These are phyloP conservation scores for Siderastrea siderea DNA, from an alignment of 92 coral and sea anemone genomes.

Conservation along the genomic window DNA sequence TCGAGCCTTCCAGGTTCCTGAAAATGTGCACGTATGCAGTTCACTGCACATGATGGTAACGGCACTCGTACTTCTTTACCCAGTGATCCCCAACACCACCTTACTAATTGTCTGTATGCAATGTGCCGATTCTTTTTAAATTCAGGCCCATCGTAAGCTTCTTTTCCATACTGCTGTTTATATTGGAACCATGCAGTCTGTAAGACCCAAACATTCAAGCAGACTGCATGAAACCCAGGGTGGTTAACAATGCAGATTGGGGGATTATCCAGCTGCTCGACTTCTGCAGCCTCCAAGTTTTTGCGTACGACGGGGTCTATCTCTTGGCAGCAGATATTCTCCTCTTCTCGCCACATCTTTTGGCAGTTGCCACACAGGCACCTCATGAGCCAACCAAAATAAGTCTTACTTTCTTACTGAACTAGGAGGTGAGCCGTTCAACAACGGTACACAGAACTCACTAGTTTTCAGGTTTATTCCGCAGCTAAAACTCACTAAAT, in stretches of 20 bases:
- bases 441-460: too few species aligned
- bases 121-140: conserved; percentile 57
- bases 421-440: too few species aligned
- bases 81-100: conserved; percentile 75
- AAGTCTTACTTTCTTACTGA: too few species aligned
- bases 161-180: conserved; percentile 60
- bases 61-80: conserved; percentile 72
- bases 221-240: conserved; percentile 69
- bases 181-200: conserved; percentile 78
- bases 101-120: conserved; percentile 58
- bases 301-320: not conserved
- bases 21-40: conserved; percentile 78
- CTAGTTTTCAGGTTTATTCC: too few species aligned
- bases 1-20: conserved; percentile 66
- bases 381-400: not conserved
- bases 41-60: conserved; percentile 77
- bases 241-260: conserved; percentile 64
- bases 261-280: conserved; percentile 14
- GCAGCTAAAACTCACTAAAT: too few species aligned
- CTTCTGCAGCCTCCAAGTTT: conserved; percentile 35
- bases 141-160: conserved; percentile 63
- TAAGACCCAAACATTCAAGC: conserved; percentile 70
- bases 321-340: conserved; percentile 38
- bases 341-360: conserved; percentile 1
- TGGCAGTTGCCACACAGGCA: conserved; percentile 49